Conservation (phyloP, 1,140 invertebrate species). For the Plectus sambesii region DNA sequence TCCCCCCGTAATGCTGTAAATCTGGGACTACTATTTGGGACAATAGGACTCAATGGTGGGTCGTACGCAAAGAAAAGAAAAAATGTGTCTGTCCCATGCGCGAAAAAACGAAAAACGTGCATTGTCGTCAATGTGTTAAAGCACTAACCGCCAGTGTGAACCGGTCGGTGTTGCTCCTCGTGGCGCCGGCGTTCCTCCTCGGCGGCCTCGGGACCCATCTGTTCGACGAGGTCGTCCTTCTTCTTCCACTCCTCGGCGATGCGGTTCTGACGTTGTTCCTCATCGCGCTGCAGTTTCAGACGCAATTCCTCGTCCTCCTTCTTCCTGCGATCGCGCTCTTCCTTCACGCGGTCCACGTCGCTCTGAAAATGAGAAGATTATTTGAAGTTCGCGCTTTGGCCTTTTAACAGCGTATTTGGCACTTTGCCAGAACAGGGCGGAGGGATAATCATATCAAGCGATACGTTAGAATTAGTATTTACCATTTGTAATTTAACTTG, state of each 20-base stretch:
- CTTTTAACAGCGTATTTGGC: constrained; percentile 52
- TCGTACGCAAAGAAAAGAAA: too few relatives aligned
- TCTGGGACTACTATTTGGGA: too few relatives aligned
- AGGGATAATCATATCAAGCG: too few relatives aligned
- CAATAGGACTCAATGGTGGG: too few relatives aligned
- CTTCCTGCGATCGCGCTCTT: constrained; percentile 50
- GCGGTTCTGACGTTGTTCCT: constrained; percentile 49
- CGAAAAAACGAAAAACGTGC: too few relatives aligned
- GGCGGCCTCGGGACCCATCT: constrained; percentile 41
- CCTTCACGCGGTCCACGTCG: constrained; percentile 50
- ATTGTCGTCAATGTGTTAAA: too few relatives aligned
- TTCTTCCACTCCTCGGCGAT: constrained; percentile 44
- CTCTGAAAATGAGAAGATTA: constrained; percentile 4
- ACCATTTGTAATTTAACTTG: too few relatives aligned
- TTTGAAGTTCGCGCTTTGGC: too few relatives aligned
- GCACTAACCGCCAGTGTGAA: too few relatives aligned
- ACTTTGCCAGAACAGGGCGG: neutral
- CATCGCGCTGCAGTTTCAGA: constrained; percentile 48
- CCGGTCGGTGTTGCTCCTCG: neutral
- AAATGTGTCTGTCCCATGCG: too few relatives aligned
- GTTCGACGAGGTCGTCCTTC: constrained; percentile 36
- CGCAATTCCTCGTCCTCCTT: constrained; percentile 44
- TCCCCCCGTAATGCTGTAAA: too few relatives aligned
- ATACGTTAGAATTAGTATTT: too few relatives aligned
- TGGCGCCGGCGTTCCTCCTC: constrained; percentile 14